phyloP scores from a whole-genome alignment of 2,797 vertebrate species.

The Mastacembelus armatus region DNA sequence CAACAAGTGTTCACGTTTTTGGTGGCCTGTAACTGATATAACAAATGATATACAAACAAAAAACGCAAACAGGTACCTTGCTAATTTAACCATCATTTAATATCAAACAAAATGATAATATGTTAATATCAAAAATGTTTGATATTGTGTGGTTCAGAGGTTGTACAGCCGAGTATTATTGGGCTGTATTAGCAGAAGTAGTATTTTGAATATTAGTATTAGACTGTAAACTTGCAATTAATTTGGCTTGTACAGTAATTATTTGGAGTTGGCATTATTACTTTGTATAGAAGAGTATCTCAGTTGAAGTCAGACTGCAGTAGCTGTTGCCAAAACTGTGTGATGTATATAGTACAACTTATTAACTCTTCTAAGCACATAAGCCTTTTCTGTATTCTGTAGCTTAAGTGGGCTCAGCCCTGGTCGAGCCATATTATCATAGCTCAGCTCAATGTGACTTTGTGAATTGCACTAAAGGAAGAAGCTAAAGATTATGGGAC shows the following conservation, averaged over 20 bases:
- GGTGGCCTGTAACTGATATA: neutral
- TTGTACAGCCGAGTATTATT: conserved; percentile 28
- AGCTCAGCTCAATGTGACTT: conserved; percentile 65
- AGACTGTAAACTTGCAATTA: conserved; percentile 63
- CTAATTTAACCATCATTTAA: too few species aligned
- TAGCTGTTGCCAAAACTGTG: conserved; percentile 58
- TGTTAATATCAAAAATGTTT: conserved; percentile 10
- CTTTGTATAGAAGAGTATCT: conserved; percentile 55
- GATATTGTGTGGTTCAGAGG: conserved; percentile 5
- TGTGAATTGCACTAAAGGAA: conserved; percentile 37
- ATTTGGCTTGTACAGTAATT: conserved; percentile 64
- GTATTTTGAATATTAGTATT: conserved; percentile 55
- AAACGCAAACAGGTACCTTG: neutral
- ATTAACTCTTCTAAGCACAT: conserved; percentile 79
- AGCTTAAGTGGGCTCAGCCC: conserved; percentile 74
- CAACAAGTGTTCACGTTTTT: neutral
- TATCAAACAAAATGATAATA: too few species aligned
- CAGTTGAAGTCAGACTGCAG: conserved; percentile 54
- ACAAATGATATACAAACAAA: neutral
- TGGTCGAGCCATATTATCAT: conserved; percentile 57
- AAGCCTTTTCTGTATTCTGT: conserved; percentile 73
- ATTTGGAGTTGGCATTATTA: conserved; percentile 66
- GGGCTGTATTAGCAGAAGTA: too few species aligned
- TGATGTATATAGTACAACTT: conserved; percentile 69
- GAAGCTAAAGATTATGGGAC: conserved; percentile 56